Conservation (phyloP, 2,888 invertebrate species). For the Drosophila cognata region DNA sequence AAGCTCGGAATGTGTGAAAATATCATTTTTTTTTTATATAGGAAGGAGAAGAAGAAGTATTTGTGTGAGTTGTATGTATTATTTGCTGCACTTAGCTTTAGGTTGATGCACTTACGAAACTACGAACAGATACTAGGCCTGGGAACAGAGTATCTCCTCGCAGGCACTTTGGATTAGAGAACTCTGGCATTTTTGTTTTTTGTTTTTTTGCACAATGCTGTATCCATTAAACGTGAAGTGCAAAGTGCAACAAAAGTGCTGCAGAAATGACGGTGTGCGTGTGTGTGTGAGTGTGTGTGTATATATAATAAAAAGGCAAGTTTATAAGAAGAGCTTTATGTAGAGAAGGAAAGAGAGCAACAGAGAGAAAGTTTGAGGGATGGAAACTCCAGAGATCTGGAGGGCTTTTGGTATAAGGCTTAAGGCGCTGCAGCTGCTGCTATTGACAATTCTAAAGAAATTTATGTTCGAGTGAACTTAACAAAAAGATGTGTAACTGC, state of each 20-base stretch:
- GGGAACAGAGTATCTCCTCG: neutral
- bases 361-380: neutral
- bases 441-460: conserved; percentile 71
- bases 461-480: conserved; percentile 70
- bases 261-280: conserved; percentile 41
- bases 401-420: conserved; percentile 41
- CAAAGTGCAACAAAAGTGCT: conserved; percentile 70
- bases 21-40: neutral
- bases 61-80: neutral
- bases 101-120: neutral
- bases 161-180: neutral
- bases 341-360: neutral
- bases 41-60: neutral
- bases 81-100: neutral
- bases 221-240: conserved; percentile 70
- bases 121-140: neutral
- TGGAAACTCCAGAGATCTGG: conserved; percentile 40
- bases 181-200: neutral
- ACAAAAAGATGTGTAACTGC: conserved; percentile 67
- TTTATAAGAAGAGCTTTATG: conserved; percentile 11
- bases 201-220: conserved; percentile 33
- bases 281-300: conserved; percentile 11
- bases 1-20: neutral
- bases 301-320: conserved; percentile 29
- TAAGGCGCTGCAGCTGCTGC: conserved; percentile 63